A percentile compares a stretch with the other conserved stretches of the same genome.
Evolutionary conservation across 2,113 vertebrate species (phyloP).

Genomic region (Hyaena hyaena): DNA sequence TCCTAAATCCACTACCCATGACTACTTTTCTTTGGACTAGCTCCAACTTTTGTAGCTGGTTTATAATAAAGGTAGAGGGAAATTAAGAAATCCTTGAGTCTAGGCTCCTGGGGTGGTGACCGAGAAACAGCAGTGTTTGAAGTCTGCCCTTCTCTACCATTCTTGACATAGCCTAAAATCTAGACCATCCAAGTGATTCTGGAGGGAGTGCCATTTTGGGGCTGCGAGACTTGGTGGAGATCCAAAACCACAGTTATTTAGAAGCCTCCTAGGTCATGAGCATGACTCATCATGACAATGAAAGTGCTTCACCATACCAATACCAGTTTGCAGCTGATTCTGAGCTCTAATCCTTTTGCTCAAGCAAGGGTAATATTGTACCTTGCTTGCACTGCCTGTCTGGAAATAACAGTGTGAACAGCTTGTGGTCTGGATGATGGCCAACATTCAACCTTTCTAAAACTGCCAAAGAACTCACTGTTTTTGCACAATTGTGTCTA

Average conservation of each 20-base stretch:
- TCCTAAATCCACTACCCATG: conserved; percentile 13
- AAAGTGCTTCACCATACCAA: background rate
- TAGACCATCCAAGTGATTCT: background rate
- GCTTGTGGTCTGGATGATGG: conserved; percentile 45
- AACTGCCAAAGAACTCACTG: conserved; percentile 59
- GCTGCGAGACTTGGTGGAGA: background rate
- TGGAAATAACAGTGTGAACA: conserved; percentile 43
- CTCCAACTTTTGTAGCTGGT: conserved; percentile 16
- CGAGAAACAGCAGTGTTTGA: background rate
- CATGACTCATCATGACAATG: conserved; percentile 26
- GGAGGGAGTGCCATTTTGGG: background rate
- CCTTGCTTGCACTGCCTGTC: background rate
- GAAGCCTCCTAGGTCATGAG: background rate
- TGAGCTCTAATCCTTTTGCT: background rate
- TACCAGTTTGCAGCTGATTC: background rate
- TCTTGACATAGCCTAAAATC: background rate
- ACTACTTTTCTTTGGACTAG: conserved; percentile 33
- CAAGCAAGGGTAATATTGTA: background rate
- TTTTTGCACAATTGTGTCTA: conserved; percentile 67
- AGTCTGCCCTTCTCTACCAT: background rate
- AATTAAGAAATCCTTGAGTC: background rate
- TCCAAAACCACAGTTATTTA: conserved; percentile 3
- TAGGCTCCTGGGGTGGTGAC: background rate
- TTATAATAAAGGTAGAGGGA: background rate
- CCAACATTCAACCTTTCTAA: conserved; percentile 57